Evolutionary conservation across 2,797 vertebrate species (phyloP).

Genomic region (Lacerta bilineata): DNA sequence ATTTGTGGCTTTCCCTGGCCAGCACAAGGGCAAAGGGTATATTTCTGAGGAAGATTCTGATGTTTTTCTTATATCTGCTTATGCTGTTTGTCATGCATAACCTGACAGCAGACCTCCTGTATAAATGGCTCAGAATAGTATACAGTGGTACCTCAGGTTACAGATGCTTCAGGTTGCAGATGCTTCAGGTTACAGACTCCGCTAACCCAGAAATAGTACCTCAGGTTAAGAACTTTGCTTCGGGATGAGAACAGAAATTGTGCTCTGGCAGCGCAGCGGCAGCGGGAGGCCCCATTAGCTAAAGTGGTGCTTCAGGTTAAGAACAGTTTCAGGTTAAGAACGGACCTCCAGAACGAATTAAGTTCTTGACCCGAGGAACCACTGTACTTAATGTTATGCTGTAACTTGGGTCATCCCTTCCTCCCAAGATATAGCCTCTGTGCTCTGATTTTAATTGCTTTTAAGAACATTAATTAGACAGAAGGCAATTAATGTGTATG

Average conservation of each 20-base stretch:
- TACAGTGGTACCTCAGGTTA: neutral
- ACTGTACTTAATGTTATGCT: conserved; percentile 33
- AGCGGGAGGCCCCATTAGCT: too few relatives aligned
- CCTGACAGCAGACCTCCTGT: neutral
- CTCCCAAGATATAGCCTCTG: conserved; percentile 28
- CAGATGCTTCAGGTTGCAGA: too few relatives aligned
- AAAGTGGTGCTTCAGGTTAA: too few relatives aligned
- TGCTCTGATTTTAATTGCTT: conserved; percentile 32
- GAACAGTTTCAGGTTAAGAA: too few relatives aligned
- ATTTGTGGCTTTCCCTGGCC: conserved; percentile 20
- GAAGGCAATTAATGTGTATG: conserved; percentile 2
- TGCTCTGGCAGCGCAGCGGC: too few relatives aligned
- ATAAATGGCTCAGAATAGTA: neutral
- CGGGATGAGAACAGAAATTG: too few relatives aligned
- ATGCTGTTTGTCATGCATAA: neutral
- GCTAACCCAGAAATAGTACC: too few relatives aligned
- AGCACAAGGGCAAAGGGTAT: neutral
- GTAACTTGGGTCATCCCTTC: fast-evolving
- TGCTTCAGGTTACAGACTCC: too few relatives aligned
- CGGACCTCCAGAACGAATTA: too few relatives aligned
- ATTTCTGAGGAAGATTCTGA: neutral
- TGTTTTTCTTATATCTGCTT: neutral
- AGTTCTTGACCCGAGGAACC: too few relatives aligned
- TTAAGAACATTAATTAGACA: conserved; percentile 28
- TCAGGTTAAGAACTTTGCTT: too few relatives aligned